A percentile compares a stretch with the other conserved stretches of the same genome.
Evolutionary conservation across 2,888 invertebrate species (phyloP).

Genomic region (Eupithecia exiguata): DNA sequence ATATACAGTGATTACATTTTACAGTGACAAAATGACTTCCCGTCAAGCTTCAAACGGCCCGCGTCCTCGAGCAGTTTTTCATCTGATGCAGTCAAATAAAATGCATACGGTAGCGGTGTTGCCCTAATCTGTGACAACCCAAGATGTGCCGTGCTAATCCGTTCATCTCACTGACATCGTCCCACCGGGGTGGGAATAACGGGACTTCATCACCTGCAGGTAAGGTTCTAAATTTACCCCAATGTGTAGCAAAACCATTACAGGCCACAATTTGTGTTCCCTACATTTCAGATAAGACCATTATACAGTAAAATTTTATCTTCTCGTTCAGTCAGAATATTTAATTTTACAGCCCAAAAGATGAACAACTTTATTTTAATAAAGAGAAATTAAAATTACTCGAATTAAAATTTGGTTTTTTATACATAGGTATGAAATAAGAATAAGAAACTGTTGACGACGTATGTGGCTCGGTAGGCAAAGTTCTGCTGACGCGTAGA

Average conservation of each 20-base stretch:
- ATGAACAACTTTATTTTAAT: constrained; percentile 20
- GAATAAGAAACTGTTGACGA: not conserved
- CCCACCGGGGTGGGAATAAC: not conserved
- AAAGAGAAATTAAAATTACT: constrained; percentile 10
- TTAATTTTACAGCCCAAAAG: constrained; percentile 30
- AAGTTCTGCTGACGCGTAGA: not conserved
- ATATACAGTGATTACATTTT: too few relatives aligned
- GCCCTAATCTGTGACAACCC: too few relatives aligned
- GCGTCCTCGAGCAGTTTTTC: too few relatives aligned
- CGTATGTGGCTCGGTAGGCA: not conserved
- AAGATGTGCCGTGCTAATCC: not conserved
- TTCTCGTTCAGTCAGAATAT: constrained; percentile 30
- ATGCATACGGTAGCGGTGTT: too few relatives aligned
- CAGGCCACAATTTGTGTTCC: constrained; percentile 27
- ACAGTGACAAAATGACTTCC: too few relatives aligned
- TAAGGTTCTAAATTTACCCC: not conserved
- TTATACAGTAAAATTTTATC: constrained; percentile 33
- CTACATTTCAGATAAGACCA: constrained; percentile 31
- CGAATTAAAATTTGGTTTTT: not conserved
- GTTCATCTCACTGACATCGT: not conserved
- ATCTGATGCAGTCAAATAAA: too few relatives aligned
- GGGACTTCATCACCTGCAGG: not conserved
- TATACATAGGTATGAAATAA: too few relatives aligned
- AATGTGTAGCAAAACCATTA: constrained; percentile 12
- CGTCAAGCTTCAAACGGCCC: too few relatives aligned